These are phyloP conservation scores for Napeogenes sylphis DNA, from an alignment of 2,888 invertebrate species.

Conservation along the genomic window DNA sequence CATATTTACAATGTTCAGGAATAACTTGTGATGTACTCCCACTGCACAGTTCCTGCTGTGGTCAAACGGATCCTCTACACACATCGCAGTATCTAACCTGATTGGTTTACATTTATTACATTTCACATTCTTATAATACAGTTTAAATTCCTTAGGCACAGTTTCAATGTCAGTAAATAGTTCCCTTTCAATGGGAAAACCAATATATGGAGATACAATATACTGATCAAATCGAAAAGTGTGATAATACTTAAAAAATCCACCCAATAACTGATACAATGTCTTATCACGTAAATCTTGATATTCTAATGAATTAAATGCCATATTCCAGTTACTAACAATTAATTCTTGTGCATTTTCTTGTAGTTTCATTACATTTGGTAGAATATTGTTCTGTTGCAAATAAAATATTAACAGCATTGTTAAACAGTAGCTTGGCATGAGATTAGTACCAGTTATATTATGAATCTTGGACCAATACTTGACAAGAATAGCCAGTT, in stretches of 20 bases:
- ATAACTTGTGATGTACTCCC: slow-evolving; percentile 31
- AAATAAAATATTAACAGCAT: slow-evolving; percentile 84
- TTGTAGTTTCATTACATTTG: slow-evolving; percentile 74
- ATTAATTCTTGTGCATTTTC: slow-evolving; percentile 36
- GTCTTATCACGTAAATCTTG: slow-evolving; percentile 23
- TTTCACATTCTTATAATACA: slow-evolving; percentile 33
- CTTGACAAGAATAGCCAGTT: slow-evolving; percentile 82
- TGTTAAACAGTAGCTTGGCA: slow-evolving; percentile 83
- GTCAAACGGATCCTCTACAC: slow-evolving; percentile 41
- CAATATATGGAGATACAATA: slow-evolving; percentile 38
- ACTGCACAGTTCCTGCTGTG: slow-evolving; percentile 38
- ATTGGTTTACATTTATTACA: slow-evolving; percentile 21
- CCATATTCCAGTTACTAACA: slow-evolving; percentile 79
- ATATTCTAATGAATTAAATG: slow-evolving; percentile 55
- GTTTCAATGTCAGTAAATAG: slow-evolving; percentile 26
- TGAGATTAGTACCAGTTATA: slow-evolving; percentile 58
- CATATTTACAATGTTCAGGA: slow-evolving; percentile 18
- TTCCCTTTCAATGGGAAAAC: slow-evolving; percentile 28
- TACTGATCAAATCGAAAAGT: slow-evolving; percentile 36
- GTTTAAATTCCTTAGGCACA: slow-evolving; percentile 30
- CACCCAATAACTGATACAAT: slow-evolving; percentile 40
- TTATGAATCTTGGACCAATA: slow-evolving; percentile 83
- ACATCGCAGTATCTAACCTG: slow-evolving; percentile 30
- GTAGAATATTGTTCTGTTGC: slow-evolving; percentile 79
- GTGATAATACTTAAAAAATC: slow-evolving; percentile 44